phyloP scores from a whole-genome alignment of 1,140 invertebrate species.

The Eulimnadia texana region DNA sequence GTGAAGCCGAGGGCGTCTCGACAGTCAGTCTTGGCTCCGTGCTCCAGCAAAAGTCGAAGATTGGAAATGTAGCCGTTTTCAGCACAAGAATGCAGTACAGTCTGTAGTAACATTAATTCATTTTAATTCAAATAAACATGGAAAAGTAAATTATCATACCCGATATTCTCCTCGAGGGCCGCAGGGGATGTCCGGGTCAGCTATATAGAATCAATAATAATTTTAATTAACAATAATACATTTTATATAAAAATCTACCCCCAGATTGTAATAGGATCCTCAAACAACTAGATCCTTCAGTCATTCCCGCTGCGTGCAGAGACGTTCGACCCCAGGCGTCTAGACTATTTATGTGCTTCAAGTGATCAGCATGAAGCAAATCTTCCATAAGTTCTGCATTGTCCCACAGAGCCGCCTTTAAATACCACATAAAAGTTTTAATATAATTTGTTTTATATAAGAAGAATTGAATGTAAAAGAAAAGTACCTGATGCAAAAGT shows the following conservation, averaged over 20 bases:
- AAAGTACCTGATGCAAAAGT: constrained; percentile 53
- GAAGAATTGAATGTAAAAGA: not conserved
- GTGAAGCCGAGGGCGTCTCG: constrained; percentile 50
- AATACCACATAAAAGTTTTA: constrained; percentile 23
- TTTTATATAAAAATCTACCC: too few species aligned
- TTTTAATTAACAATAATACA: too few species aligned
- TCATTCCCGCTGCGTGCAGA: constrained; percentile 74
- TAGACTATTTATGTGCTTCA: constrained; percentile 51
- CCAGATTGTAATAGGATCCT: constrained; percentile 53
- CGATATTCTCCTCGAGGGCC: constrained; percentile 43
- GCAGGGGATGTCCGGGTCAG: constrained; percentile 52
- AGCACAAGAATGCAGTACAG: constrained; percentile 61
- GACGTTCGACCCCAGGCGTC: constrained; percentile 65
- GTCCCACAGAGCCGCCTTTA: constrained; percentile 72
- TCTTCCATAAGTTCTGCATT: constrained; percentile 74
- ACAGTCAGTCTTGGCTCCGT: constrained; percentile 47
- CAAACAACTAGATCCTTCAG: constrained; percentile 65
- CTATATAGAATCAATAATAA: constrained; percentile 28
- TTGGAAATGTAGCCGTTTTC: constrained; percentile 62
- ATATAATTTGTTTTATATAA: constrained; percentile 8
- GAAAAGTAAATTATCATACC: constrained; percentile 26
- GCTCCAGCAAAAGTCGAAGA: constrained; percentile 46
- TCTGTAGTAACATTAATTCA: constrained; percentile 34
- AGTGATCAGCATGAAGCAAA: constrained; percentile 54
- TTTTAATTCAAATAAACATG: constrained; percentile 1